Percentiles rank a stretch among this genome's conserved stretches.
Conservation (phyloP, 2,113 vertebrate genomes). For the Puffinus mauretanicus region DNA sequence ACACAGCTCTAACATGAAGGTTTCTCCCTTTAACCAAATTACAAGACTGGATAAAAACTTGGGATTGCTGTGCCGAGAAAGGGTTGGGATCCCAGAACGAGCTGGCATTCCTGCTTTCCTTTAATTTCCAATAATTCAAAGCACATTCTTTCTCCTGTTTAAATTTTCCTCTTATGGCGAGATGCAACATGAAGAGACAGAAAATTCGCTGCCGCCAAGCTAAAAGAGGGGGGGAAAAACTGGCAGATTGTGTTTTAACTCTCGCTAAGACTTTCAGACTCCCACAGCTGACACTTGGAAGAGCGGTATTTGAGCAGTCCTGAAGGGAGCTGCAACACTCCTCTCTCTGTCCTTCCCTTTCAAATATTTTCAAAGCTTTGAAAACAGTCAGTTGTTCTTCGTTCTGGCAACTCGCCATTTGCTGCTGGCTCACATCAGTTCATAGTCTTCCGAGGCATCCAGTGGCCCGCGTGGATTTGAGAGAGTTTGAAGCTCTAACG, state of each 20-base stretch:
- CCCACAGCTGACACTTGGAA: conserved; percentile 34
- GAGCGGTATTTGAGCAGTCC: conserved; percentile 8
- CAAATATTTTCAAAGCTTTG: conserved; percentile 69
- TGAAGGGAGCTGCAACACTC: conserved; percentile 47
- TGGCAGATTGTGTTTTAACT: conserved; percentile 43
- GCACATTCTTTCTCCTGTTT: conserved; percentile 22
- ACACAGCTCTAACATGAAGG: background rate
- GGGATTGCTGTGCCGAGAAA: background rate
- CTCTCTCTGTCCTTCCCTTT: conserved; percentile 50
- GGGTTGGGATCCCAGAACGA: background rate
- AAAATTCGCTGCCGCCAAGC: conserved; percentile 16
- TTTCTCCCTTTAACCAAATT: background rate
- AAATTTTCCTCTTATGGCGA: conserved; percentile 20
- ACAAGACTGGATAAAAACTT: conserved; percentile 1
- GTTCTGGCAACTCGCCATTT: conserved; percentile 2
- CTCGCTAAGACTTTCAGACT: conserved; percentile 24
- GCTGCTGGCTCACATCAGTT: conserved; percentile 39
- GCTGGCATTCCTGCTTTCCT: background rate
- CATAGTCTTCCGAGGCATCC: conserved; percentile 26
- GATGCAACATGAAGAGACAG: conserved; percentile 51
- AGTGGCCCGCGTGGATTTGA: conserved; percentile 11
- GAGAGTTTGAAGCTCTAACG: conserved; percentile 29
- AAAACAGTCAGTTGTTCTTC: conserved; percentile 50
- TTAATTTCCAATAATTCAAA: conserved; percentile 45
- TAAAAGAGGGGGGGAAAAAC: background rate